These are phyloP conservation scores for Phengaris alcon DNA, from an alignment of 2,888 invertebrate species.

Conservation along the genomic window DNA sequence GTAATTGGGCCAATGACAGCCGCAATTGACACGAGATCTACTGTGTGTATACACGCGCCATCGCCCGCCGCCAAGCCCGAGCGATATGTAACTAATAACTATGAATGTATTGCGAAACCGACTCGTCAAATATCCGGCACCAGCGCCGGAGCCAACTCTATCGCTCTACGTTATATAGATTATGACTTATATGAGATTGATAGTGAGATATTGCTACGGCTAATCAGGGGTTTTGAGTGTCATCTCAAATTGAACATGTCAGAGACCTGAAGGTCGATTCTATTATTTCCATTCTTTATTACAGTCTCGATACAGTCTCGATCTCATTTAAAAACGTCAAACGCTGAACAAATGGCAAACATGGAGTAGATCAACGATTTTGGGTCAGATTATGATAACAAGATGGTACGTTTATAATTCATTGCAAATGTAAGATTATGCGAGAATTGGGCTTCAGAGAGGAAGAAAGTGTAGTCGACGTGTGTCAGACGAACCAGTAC, in stretches of 20 bases:
- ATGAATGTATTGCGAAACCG: not conserved
- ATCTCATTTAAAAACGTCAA: too few species aligned
- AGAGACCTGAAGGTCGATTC: not conserved
- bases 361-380: too few species aligned
- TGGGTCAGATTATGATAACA: too few species aligned
- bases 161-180: not conserved
- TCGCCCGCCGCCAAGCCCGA: not conserved
- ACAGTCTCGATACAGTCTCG: too few species aligned
- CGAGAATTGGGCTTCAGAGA: too few species aligned
- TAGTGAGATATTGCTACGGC: not conserved
- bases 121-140: not conserved
- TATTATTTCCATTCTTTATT: too few species aligned
- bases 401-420: too few species aligned
- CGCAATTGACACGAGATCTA: constrained; percentile 16
- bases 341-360: too few species aligned
- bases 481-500: not conserved
- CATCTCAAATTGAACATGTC: not conserved
- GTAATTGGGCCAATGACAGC: constrained; percentile 27
- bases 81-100: not conserved
- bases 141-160: not conserved
- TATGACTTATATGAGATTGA: not conserved
- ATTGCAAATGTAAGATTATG: too few species aligned
- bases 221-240: not conserved
- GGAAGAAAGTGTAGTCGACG: not conserved
- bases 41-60: constrained; percentile 5